Percentiles rank a stretch among this genome's conserved stretches.
Evolutionary conservation across 2,113 vertebrate species (phyloP).

Genomic region (Sinocyclocheilus anophthalmus): DNA sequence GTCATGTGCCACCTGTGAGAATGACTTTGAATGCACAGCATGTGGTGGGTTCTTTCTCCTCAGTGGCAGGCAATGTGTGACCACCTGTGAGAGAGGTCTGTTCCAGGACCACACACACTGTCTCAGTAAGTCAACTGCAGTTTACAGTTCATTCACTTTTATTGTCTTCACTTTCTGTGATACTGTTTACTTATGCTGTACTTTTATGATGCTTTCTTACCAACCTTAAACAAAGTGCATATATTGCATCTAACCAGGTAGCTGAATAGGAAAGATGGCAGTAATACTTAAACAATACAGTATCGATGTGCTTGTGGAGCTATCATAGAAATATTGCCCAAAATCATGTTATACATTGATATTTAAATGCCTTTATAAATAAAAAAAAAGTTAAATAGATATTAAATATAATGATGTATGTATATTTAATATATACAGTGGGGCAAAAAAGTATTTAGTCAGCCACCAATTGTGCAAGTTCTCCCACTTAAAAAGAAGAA

Average conservation of each 20-base stretch:
- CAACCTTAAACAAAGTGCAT: neutral
- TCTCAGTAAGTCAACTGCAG: slow-evolving; percentile 68
- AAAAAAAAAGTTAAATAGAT: neutral
- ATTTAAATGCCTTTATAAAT: neutral
- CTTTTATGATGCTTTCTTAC: neutral
- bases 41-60: slow-evolving; percentile 73
- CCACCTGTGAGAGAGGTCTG: slow-evolving; percentile 72
- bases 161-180: slow-evolving; percentile 25
- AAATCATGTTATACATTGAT: neutral
- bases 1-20: slow-evolving; percentile 75
- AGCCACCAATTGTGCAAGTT: no score
- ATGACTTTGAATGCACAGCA: slow-evolving; percentile 74
- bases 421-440: neutral
- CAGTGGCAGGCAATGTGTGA: slow-evolving; percentile 75
- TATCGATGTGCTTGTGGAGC: neutral
- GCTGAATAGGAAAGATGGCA: neutral
- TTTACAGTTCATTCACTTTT: slow-evolving; percentile 10
- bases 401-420: neutral
- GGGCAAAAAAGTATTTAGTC: no score
- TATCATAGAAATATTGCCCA: neutral
- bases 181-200: neutral
- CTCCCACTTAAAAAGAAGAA: no score
- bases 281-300: neutral
- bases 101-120: slow-evolving; percentile 76
- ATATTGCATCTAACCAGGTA: no score